Evolutionary conservation across 2,888 invertebrate species (phyloP).

Genomic region (Stegana nigrithorax): DNA sequence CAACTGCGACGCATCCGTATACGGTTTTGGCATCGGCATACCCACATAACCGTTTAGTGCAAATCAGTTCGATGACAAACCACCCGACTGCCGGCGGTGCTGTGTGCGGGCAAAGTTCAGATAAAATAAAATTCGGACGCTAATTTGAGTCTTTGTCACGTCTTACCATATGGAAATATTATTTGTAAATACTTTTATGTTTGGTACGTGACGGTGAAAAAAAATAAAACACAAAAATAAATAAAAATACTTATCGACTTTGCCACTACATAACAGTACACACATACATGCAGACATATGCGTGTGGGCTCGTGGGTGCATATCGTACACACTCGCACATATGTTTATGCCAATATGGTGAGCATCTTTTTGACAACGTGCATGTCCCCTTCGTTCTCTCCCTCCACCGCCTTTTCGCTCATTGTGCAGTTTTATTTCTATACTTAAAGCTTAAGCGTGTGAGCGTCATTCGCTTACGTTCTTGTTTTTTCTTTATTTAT

Average conservation of each 20-base stretch:
- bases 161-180: constrained; percentile 66
- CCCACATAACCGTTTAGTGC: neutral
- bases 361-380: constrained; percentile 23
- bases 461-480: neutral
- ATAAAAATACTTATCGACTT: neutral
- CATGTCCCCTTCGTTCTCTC: constrained; percentile 10
- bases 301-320: too few species aligned
- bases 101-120: constrained; percentile 23
- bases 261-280: neutral
- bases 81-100: neutral
- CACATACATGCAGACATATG: neutral
- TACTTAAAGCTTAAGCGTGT: neutral
- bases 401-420: neutral
- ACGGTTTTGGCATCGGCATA: neutral
- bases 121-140: constrained; percentile 50
- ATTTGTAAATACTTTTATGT: constrained; percentile 67
- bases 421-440: neutral
- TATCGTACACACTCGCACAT: neutral
- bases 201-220: constrained; percentile 56
- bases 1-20: neutral
- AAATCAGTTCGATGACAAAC: neutral
- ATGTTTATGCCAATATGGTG: constrained; percentile 23
- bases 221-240: neutral
- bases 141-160: constrained; percentile 66
- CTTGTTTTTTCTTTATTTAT: constrained; percentile 12